These are phyloP conservation scores for Erebia aethiops DNA, from an alignment of 2,888 invertebrate genomes.

Conservation along the genomic window DNA sequence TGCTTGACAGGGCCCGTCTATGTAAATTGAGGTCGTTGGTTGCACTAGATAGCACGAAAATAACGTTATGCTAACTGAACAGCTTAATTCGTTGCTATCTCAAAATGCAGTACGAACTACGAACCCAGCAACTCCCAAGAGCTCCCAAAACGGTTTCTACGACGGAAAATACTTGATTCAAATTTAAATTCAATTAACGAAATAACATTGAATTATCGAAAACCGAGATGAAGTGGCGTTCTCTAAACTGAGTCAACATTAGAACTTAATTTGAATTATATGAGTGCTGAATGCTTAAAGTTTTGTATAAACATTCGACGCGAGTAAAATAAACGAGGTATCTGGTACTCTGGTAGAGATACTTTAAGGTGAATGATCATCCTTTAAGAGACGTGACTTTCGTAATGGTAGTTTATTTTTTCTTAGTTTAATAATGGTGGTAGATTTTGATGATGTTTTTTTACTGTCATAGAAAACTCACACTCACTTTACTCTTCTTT, in stretches of 20 bases:
- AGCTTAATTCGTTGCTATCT: neutral
- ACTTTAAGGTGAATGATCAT: neutral
- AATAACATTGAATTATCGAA: slow-evolving; percentile 6
- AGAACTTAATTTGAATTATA: slow-evolving; percentile 8
- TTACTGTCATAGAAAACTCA: no score
- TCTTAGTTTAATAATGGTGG: no score
- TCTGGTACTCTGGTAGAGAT: neutral
- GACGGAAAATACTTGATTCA: neutral
- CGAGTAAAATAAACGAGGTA: slow-evolving; percentile 71
- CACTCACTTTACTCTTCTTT: no score
- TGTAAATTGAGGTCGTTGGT: no score
- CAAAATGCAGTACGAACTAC: neutral
- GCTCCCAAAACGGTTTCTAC: neutral
- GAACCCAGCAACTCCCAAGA: slow-evolving; percentile 7
- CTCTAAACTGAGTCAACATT: slow-evolving; percentile 10
- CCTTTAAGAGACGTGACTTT: neutral
- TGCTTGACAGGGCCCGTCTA: no score
- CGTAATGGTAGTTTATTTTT: neutral
- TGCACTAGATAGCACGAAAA: neutral
- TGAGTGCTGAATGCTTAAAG: slow-evolving; percentile 50
- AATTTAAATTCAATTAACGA: slow-evolving; percentile 11
- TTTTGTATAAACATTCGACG: slow-evolving; percentile 68
- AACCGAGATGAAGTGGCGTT: slow-evolving; percentile 13
- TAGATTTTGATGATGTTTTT: no score
- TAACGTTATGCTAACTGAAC: neutral